Conservation (phyloP, 1,140 invertebrate genomes). For the Rhyzopertha dominica region DNA sequence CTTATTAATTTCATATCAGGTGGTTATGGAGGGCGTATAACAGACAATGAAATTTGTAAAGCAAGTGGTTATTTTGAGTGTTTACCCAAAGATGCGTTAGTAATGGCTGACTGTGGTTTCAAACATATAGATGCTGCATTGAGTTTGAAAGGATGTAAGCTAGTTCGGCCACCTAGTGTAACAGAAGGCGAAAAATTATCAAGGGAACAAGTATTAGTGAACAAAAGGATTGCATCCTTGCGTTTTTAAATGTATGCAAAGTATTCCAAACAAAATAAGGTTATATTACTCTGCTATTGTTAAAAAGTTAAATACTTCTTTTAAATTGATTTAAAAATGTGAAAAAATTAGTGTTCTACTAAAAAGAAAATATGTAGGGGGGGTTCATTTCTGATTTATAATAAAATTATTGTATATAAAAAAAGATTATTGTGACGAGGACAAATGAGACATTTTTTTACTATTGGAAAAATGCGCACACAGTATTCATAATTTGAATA, state of each 20-base stretch:
- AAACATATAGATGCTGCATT: constrained; percentile 35
- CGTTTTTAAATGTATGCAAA: constrained; percentile 19
- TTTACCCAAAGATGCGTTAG: constrained; percentile 16
- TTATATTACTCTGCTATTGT: constrained; percentile 16
- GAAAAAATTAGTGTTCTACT: constrained; percentile 16
- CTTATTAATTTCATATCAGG: constrained; percentile 40
- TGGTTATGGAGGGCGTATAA: constrained; percentile 35
- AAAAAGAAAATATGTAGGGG: constrained; percentile 12
- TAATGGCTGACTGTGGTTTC: constrained; percentile 41
- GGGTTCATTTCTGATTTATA: constrained; percentile 16
- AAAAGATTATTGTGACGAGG: too few species aligned
- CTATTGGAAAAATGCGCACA: too few species aligned
- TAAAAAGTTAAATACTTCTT: constrained; percentile 33
- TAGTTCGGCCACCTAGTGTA: constrained; percentile 38
- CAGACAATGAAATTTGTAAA: constrained; percentile 33
- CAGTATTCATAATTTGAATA: too few species aligned
- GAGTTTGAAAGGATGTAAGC: constrained; percentile 20
- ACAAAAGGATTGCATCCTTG: constrained; percentile 33
- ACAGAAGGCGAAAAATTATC: constrained; percentile 8
- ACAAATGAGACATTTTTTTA: too few species aligned
- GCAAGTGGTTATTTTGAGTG: constrained; percentile 30
- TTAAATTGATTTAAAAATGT: constrained; percentile 27
- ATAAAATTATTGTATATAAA: too few species aligned
- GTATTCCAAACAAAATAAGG: too few species aligned
- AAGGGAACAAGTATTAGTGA: constrained; percentile 28